Evolutionary conservation across 1,140 invertebrate genomes (phyloP).

Genomic region (Diabrotica virgifera): DNA sequence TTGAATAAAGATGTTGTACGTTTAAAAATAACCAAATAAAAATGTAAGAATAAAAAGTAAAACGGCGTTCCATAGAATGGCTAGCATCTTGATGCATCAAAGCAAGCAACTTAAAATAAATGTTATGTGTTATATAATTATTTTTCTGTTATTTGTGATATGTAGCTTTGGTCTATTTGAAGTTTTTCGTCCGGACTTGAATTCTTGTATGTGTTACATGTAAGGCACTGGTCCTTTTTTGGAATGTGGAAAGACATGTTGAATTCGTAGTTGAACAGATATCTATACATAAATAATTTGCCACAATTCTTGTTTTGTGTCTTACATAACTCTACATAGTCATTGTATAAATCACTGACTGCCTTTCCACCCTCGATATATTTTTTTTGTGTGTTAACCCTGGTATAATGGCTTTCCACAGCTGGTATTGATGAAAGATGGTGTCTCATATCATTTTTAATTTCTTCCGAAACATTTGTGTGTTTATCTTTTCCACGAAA

Average conservation of each 20-base stretch:
- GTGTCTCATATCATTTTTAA: constrained; percentile 16
- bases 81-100: no score
- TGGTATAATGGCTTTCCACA: constrained; percentile 32
- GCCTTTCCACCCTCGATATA: constrained; percentile 37
- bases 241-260: constrained; percentile 23
- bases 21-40: no score
- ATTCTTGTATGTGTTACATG: constrained; percentile 32
- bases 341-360: constrained; percentile 31
- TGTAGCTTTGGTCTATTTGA: no score
- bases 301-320: constrained; percentile 9
- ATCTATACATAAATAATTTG: constrained; percentile 18
- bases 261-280: constrained; percentile 20
- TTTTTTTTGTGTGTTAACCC: constrained; percentile 30
- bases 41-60: no score
- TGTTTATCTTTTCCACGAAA: neutral
- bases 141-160: no score
- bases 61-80: no score
- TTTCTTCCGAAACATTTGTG: constrained; percentile 3
- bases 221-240: constrained; percentile 34
- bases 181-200: no score
- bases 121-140: no score
- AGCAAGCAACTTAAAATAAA: no score
- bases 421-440: constrained; percentile 18
- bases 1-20: no score
- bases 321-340: constrained; percentile 25